Conservation (phyloP, 2,797 vertebrate species). For the Peromyscus aztecus region DNA sequence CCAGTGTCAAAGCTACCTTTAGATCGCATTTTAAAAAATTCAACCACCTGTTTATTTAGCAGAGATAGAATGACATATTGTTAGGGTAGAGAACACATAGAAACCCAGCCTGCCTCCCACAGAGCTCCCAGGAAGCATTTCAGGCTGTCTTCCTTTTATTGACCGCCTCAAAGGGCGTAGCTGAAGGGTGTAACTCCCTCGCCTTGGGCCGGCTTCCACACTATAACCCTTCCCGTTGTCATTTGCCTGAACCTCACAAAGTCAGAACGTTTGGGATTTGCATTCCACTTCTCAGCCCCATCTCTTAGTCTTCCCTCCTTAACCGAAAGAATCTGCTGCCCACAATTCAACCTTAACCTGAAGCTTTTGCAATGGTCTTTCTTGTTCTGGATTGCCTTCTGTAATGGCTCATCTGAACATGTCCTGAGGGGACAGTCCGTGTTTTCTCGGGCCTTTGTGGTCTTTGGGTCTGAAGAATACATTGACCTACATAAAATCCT, state of each 20-base stretch:
- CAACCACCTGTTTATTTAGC: neutral
- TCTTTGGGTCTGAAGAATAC: slow-evolving; percentile 11
- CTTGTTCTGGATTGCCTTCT: neutral
- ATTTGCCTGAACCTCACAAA: neutral
- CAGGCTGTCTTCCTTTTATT: no score
- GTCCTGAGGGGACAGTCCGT: neutral
- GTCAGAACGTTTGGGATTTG: neutral
- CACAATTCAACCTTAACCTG: neutral
- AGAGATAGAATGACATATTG: neutral
- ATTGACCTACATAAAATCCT: neutral
- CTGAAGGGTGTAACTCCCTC: neutral
- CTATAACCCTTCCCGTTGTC: neutral
- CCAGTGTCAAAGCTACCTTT: neutral
- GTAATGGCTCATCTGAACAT: neutral
- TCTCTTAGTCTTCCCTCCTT: neutral
- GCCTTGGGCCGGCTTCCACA: neutral
- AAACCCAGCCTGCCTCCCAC: neutral
- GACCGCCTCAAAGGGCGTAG: neutral
- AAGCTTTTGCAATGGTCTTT: neutral
- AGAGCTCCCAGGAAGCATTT: neutral
- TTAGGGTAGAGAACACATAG: neutral
- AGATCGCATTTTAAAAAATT: neutral
- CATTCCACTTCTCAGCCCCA: neutral
- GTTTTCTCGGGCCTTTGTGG: neutral
- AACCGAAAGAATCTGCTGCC: neutral